Base-by-base conservation (phyloP, 2,797 vertebrate genomes). In the Leptoclinus maculatus region DNA sequence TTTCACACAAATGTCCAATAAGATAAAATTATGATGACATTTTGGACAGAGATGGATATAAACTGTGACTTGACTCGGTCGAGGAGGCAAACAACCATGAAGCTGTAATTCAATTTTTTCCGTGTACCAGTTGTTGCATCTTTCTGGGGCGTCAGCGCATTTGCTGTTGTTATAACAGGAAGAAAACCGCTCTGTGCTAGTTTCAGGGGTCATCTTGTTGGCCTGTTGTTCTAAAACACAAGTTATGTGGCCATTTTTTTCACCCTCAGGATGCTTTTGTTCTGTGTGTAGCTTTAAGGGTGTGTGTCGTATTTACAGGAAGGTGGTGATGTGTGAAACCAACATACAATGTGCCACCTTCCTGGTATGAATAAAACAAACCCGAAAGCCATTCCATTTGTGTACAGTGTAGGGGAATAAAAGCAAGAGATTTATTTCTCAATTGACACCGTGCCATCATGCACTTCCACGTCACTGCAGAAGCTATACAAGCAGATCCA, bases 401-500 rank as follows among this genome's bases (percentile, higher is more conserved):
- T 80, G 32, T 36, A 58, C 47, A 60, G 54, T 34, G 54, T 45
- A 9, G 74, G 19, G 11, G n/a, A 83, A 59, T 47, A 47, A 70
- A 36, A 39, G 25, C 4, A 2, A 41, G 8, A 29, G 36, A 67
- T 76, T 54, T 56, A 36, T 60, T 75, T 25, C 64, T 57, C n/a
- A 25, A 34, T 5, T 71, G 78, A 81, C 51, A 38, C 41, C 7
- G 32, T 29, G 36, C 25, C 14, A 41, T 17, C 36, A 27, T 80
- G 58, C 27, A 64, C 34, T 80, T 82, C 53, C 27, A 58, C 62
- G 70, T 76, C 51, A 25, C 29, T 38, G 41, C 2, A 65, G 73
- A 76, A 47, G 53, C 65, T 12, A 17, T 73, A 70, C 47, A 79
- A 79, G 76, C 41, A 69, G 66, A 63, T 85, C 58, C 63, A 59